Base-by-base conservation (phyloP, 2,797 vertebrate genomes). In the Macrochelys suwanniensis region DNA sequence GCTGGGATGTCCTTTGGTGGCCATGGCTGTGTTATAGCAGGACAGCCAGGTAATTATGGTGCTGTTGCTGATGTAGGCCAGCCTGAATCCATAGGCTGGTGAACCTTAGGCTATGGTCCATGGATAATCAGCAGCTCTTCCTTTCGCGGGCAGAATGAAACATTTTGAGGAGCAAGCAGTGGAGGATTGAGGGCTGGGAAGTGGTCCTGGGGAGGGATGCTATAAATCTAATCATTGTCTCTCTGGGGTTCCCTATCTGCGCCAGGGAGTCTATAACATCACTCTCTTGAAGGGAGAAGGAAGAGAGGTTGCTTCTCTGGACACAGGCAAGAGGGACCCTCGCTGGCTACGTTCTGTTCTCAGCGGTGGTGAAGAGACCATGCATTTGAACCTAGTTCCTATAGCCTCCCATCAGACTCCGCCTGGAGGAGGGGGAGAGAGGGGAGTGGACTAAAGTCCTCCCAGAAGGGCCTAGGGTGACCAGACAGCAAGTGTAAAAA, bases 211-310 rank as follows among this genome's bases (percentile, higher is more conserved):
- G 49, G 42, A 87, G n/a, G 53, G 80, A 85, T 49, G 53, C 49
- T 82, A 5, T 49, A 53, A 61, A 88, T 83, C 33, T 68, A 4
- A 2, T 37, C 50, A 19, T 33, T 21, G 6, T 85, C 89, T 78
- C 82, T 54, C 42, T 37, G 16, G 77, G 92, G 47, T 49, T 51
- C 26, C 57, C 37, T 78, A 49, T 56, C 37, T 33, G 68, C 1
- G 2, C 68, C 0, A 1, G 2, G 15, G 59, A 61, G 59, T 33
- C 13, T 33, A 15, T 33, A 33, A 31, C 31, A 33, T 33, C 59
- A 16, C 59, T 61, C 6, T 31, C 13, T 16, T 61, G 59, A 33
- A 31, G 59, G 15, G 13, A 61, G 59, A 61, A 31, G 59, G 59
- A 33, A 61, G 59, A 61, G 13, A 61, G 31, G 59, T 7, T 8